A percentile compares a stretch with the other conserved stretches of the same genome.
phyloP scores from a whole-genome alignment of 2,797 vertebrate genomes.

The Acanthiza pusilla region DNA sequence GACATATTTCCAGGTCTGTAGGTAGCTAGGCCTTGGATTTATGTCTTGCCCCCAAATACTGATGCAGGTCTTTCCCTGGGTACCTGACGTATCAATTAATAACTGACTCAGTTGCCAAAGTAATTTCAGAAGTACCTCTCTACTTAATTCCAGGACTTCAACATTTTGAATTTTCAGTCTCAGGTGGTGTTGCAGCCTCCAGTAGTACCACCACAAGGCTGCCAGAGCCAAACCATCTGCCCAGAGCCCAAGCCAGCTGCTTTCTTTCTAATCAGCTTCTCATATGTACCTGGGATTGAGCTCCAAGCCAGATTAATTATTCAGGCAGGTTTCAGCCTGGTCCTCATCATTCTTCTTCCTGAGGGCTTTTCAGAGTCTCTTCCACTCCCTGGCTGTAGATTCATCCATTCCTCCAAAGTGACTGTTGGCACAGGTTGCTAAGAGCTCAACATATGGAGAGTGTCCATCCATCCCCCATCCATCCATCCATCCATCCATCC shows the following conservation, averaged over 20 bases:
- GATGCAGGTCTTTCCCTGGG: not conserved
- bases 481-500: too few species aligned
- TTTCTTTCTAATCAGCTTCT: too few species aligned
- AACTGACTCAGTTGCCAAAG: not conserved
- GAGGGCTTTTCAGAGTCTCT: not conserved
- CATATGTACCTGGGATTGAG: not conserved
- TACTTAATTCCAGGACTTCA: not conserved
- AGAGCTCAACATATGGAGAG: not conserved
- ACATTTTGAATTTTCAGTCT: not conserved
- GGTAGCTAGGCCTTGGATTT: not conserved
- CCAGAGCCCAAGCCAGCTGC: not conserved
- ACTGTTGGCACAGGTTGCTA: not conserved
- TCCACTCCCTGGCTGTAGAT: not conserved
- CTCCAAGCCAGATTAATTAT: not conserved
- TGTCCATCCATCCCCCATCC: not conserved
- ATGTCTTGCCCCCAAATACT: not conserved
- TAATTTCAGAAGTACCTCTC: not conserved
- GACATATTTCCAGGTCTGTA: not conserved
- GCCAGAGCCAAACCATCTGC: not conserved
- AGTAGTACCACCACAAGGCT: not conserved
- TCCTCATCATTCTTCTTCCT: not conserved
- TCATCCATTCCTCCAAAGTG: not conserved
- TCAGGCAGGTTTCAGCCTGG: not conserved
- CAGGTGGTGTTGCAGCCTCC: not conserved
- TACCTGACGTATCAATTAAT: not conserved